Base-by-base conservation (phyloP, 2,888 invertebrate species). In the Callyntrura sp. region DNA sequence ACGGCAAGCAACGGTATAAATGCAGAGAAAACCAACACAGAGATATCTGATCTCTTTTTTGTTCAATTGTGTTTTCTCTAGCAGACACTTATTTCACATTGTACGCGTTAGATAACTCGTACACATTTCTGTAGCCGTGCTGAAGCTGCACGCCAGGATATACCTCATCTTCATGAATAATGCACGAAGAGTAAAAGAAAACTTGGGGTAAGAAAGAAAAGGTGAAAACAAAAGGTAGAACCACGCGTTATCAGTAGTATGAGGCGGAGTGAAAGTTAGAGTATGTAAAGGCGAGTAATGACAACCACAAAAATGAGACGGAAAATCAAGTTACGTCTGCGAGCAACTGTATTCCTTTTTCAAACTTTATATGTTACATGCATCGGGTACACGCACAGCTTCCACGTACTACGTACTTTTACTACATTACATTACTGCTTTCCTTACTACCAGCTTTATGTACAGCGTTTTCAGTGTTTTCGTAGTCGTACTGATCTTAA, bases 161-260 rank as follows among this genome's bases (percentile, higher is more conserved):
- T 23, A 23, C 48, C 17, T 76, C 57, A 14, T 35, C 17, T 48
- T 90, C 90, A 90, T 90, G 90, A 90, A 90, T 90, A 90, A 90
- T 90, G 70, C 76, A 90, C 35, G 35, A 35, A 12, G 55, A 90
- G 84, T 43, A 82, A 70, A 79, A 65, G 85, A 79, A 76, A 76
- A 51, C 51, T 79, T 79, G 17, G n/a, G 12, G n/a, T 57, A 57
- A 48, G 23, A 62, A 62, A 45, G 17, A 14, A 45, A 35, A 20
- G 14, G 60, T 35, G 35, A n/a, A 45, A 35, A 35, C 35, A 35
- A 35, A 12, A 79, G 14, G 57, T 28, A 25, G 48, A 48, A 14
- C 1, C 20, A 73, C 35, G 35, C 6, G 35, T 6, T 35, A 57
- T 57, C 25, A 3, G 65, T 35, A 65, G n/a, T 43, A 17, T 17